phyloP scores from a whole-genome alignment of 2,888 invertebrate genomes.

The Iselma pallidipennis region DNA sequence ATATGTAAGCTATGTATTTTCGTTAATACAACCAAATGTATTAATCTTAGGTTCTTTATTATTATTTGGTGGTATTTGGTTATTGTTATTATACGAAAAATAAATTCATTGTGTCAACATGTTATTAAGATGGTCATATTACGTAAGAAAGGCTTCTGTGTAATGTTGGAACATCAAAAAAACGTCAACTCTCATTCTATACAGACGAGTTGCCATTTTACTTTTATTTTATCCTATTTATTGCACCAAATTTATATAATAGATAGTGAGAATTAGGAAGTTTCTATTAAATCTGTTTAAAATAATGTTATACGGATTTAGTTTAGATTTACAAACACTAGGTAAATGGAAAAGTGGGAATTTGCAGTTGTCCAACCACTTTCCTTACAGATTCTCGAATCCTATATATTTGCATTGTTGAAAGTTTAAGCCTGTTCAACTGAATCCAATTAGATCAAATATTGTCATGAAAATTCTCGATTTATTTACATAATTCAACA shows the following conservation, averaged over 20 bases:
- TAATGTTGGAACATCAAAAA: conserved; percentile 37
- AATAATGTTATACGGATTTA: too few relatives aligned
- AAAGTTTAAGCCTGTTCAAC: not conserved
- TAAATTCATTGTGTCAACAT: not conserved
- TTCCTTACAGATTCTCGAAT: not conserved
- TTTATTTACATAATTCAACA: not conserved
- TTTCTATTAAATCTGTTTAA: too few relatives aligned
- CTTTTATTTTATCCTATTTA: too few relatives aligned
- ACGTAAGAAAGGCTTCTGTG: conserved; percentile 14
- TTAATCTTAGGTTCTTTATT: conserved; percentile 5
- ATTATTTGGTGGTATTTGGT: conserved; percentile 9
- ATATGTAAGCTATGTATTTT: not conserved
- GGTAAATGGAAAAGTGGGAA: not conserved
- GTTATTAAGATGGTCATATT: not conserved
- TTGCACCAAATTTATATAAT: not conserved
- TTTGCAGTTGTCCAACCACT: not conserved
- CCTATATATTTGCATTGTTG: not conserved
- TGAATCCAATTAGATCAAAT: not conserved
- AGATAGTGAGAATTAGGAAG: not conserved
- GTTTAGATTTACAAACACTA: not conserved
- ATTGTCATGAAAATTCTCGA: not conserved
- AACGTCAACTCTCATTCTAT: too few relatives aligned
- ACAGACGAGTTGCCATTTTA: too few relatives aligned
- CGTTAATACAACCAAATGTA: conserved; percentile 7
- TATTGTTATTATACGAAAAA: not conserved